Conservation (phyloP, 2,797 vertebrate species). For the Distichodus sexfasciatus region DNA sequence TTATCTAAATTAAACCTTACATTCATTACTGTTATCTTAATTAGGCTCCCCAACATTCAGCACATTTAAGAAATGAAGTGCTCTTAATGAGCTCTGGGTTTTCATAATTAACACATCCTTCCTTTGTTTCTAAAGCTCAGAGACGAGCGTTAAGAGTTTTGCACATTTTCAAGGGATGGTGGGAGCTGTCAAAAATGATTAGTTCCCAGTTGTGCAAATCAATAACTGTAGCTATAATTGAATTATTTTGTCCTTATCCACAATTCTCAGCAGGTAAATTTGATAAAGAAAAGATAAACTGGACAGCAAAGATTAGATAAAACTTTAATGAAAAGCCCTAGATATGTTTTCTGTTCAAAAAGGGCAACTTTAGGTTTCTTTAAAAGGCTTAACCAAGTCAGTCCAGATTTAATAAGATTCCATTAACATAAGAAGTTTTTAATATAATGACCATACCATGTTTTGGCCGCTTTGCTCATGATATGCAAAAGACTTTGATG, state of each 20-base stretch:
- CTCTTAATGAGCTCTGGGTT: slow-evolving; percentile 39
- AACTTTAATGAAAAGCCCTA: background rate
- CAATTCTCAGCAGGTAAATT: background rate
- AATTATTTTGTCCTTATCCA: background rate
- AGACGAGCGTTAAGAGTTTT: slow-evolving; percentile 53
- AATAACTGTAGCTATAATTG: background rate
- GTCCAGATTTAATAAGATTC: too few species aligned
- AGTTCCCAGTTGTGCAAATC: background rate
- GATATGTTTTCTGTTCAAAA: background rate
- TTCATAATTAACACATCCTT: slow-evolving; percentile 34
- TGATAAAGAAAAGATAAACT: background rate
- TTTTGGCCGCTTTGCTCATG: too few species aligned
- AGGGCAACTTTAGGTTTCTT: slow-evolving; percentile 29
- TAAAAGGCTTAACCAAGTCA: too few species aligned
- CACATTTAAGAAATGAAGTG: slow-evolving; percentile 35
- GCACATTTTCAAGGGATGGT: background rate
- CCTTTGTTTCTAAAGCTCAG: slow-evolving; percentile 49
- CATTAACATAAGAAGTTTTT: too few species aligned
- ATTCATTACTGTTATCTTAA: slow-evolving; percentile 79
- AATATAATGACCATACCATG: too few species aligned
- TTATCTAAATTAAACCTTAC: slow-evolving; percentile 72
- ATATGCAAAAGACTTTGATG: too few species aligned
- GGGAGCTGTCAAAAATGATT: slow-evolving; percentile 10
- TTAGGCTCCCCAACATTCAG: slow-evolving; percentile 51
- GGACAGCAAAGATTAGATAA: background rate